Conservation (phyloP, 2,888 invertebrate species). For the Drosophila nigricruria region DNA sequence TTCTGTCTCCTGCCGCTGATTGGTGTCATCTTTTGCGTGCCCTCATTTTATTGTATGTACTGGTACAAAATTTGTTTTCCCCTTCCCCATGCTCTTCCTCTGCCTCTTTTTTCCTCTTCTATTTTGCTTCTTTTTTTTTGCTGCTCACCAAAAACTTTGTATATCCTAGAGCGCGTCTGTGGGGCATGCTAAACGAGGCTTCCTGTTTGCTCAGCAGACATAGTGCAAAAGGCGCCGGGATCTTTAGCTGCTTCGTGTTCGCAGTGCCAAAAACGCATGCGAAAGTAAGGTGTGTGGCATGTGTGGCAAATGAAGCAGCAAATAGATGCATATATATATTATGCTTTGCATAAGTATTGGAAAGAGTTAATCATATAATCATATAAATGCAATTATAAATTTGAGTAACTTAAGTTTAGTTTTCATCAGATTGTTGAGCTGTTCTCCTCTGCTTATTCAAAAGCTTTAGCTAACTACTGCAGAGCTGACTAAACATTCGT, state of each 20-base stretch:
- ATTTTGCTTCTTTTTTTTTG: conserved; percentile 9
- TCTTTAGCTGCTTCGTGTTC: too few relatives aligned
- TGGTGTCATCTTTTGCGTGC: conserved; percentile 54
- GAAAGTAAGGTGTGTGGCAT: not conserved
- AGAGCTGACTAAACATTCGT: not conserved
- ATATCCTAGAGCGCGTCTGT: conserved; percentile 23
- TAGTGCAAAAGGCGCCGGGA: not conserved
- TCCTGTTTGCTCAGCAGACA: not conserved
- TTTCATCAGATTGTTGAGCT: not conserved
- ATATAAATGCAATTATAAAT: not conserved
- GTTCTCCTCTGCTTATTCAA: not conserved
- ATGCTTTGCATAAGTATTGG: not conserved
- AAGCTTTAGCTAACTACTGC: not conserved
- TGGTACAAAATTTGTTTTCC: conserved; percentile 29
- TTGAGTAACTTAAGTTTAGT: not conserved
- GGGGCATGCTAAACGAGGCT: conserved; percentile 2
- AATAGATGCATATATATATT: not conserved
- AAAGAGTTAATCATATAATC: not conserved
- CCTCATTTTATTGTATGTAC: conserved; percentile 46
- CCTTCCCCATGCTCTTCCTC: not conserved
- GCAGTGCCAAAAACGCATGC: not conserved
- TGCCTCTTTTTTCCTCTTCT: not conserved
- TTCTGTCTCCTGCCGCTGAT: conserved; percentile 23
- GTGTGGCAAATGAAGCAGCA: conserved; percentile 1
- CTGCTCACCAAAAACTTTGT: conserved; percentile 14